These are phyloP conservation scores for Parasteatoda tepidariorum DNA, from an alignment of 1,140 invertebrate genomes.

Conservation along the genomic window DNA sequence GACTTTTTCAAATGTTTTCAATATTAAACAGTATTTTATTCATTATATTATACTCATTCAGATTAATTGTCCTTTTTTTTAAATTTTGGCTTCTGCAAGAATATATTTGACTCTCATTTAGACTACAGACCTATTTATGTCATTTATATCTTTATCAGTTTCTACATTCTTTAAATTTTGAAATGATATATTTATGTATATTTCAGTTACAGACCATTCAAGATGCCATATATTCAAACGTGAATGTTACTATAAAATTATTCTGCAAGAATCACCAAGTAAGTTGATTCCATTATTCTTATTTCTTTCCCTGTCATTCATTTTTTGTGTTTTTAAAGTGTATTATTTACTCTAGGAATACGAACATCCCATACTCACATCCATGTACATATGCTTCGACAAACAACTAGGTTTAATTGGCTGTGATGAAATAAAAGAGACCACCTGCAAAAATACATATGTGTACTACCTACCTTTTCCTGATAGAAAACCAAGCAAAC, in stretches of 20 bases:
- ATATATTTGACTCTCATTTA: too few species aligned
- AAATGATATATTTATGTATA: neutral
- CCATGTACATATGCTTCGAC: constrained; percentile 33
- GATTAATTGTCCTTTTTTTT: too few species aligned
- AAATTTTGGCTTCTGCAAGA: too few species aligned
- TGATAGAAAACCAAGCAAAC: neutral
- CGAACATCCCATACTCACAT: constrained; percentile 14
- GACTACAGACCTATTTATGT: too few species aligned
- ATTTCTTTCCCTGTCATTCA: neutral
- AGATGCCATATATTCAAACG: constrained; percentile 1
- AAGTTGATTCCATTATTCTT: neutral
- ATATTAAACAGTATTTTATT: too few species aligned
- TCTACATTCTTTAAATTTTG: neutral
- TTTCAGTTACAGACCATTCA: constrained; percentile 19
- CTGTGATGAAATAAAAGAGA: constrained; percentile 43
- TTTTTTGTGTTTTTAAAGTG: constrained; percentile 1
- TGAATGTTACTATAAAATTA: constrained; percentile 22
- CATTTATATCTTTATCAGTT: too few species aligned
- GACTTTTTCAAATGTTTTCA: too few species aligned
- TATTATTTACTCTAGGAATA: constrained; percentile 9
- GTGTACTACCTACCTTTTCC: constrained; percentile 36
- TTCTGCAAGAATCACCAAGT: constrained; percentile 35
- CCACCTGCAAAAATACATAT: neutral
- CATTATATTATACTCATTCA: too few species aligned
- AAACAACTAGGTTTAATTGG: constrained; percentile 11